Base-by-base conservation (phyloP, 2,888 invertebrate genomes). In the Macaria notata region DNA sequence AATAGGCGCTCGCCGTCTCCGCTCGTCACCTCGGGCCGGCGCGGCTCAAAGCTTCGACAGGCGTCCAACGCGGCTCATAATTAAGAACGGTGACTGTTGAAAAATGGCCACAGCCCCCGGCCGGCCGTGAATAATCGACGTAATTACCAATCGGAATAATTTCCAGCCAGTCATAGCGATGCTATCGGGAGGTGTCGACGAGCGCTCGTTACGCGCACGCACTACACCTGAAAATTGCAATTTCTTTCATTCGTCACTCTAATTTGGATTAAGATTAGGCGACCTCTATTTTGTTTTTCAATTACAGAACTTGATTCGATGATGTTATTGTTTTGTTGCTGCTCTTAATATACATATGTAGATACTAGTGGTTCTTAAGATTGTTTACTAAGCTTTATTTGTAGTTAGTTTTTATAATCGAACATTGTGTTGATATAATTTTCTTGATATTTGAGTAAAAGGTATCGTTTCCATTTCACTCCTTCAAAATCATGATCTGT, bases 51-150 rank as follows among this genome's bases (percentile, higher is more conserved):
- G 90, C 88, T 86, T 90, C 90, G 90, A 90, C 90, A 89, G 90
- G 77, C 90, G 88, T 89, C 90, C 90, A 88, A 80, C 84, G 78
- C 84, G 83, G 86, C 84, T 90, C 89, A 90, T 91, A 91, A 90
- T 91, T 91, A 91, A 91, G 91, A 91, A 91, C 88, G 88, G 91
- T 91, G 91, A 91, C 91, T 91, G 89, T 90, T 90, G 90, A 90
- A 91, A 91, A 91, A 91, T 90, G 88, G 88, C 88, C 75, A 89
- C 89, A 89, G 90, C 89, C 90, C 90, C 90, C 88, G 89, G 90
- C 89, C 88, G 86, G 87, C 91, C 91, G 90, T 91, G 90, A 91
- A 91, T 90, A 91, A 91, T 91, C 90, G 91, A 80, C 88, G 90
- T 91, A 91, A 91, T 90, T 91, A 91, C 90, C 86, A 90, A 85